phyloP scores from a whole-genome alignment of 2,797 vertebrate species.

The Sebastes wilsoni region DNA sequence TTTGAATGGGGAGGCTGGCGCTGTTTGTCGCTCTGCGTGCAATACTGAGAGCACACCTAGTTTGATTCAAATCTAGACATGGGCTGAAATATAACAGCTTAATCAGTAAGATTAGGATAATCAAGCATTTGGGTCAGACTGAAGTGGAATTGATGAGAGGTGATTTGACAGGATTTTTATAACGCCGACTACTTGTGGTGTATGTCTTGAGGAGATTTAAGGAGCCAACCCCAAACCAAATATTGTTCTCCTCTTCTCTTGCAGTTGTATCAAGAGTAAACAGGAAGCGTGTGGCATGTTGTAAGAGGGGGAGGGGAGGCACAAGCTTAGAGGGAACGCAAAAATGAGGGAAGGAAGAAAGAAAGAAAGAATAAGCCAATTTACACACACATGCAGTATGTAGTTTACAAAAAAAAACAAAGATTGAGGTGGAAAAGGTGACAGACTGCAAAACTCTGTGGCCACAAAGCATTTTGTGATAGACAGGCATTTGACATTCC shows the following conservation, averaged over 20 bases:
- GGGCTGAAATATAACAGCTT: neutral
- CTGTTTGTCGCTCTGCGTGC: neutral
- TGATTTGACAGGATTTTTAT: neutral
- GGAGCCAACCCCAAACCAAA: conserved; percentile 53
- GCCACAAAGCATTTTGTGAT: neutral
- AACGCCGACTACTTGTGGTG: neutral
- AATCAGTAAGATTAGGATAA: conserved; percentile 1
- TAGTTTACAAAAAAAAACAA: conserved; percentile 4
- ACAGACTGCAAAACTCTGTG: neutral
- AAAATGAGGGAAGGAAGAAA: conserved; percentile 8
- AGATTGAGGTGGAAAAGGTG: neutral
- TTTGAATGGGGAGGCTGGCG: conserved; percentile 8
- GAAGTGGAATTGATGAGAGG: neutral
- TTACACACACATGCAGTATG: neutral
- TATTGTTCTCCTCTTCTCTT: conserved; percentile 57
- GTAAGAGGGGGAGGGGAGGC: conserved; percentile 60
- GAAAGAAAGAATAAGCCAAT: conserved; percentile 4
- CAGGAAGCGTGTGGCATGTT: conserved; percentile 80
- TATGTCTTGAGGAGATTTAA: conserved; percentile 30
- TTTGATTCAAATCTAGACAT: neutral
- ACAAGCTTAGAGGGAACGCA: conserved; percentile 11
- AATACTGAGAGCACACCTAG: neutral
- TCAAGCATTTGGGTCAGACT: neutral
- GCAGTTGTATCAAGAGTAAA: conserved; percentile 81
- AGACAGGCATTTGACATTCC: conserved; percentile 25